Evolutionary conservation across 2,797 vertebrate species (phyloP), one percentile per base, ranked within the genome.

Genomic region (Astyanax mexicanus): DNA sequence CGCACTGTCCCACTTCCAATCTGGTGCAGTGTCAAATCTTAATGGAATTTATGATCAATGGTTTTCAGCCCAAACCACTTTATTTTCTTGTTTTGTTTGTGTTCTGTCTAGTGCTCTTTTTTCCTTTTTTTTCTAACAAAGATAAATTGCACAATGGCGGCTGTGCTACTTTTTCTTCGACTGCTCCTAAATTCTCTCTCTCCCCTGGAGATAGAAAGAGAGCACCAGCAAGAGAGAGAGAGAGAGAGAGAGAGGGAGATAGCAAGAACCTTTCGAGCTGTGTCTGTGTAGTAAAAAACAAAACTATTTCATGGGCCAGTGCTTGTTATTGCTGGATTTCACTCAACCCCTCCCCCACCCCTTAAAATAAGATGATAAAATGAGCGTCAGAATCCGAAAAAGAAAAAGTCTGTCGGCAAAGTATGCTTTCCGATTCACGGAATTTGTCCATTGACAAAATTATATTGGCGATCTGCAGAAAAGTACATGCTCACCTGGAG

Each of bases 31-130:
- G 81, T 85, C 81, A 83, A 81, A 75, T 68, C 75, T 62, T 80
- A 81, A 83, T 84, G 79, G 81, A 80, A 83, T 84, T 83, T 81
- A 87, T 81, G 81, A 83, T 83, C 78, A 79, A 80, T 84, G 71
- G 70, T 79, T 75, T 80, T 64, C 65, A 81, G 73, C 74, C 68
- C 65, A 82, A 78, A 78, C 70, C 78, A 74, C 79, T 84, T 79
- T 82, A 82, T 86, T 83, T 77, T 84, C 75, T 67, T 81, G 79
- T 80, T 84, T 83, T 83, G 77, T 83, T 83, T 81, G 82, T 81
- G 76, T 81, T 81, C 72, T 83, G 77, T 81, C 78, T 81, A 55
- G 44, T 71, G 60, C 40, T 81, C 29, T 57, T 69, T 58, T 62
- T 37, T 44, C 17, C 52, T 71, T 35, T 75, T 61, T 58, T 75